Percentiles rank a stretch among this genome's conserved stretches.
Conservation (phyloP, 2,113 vertebrate species). For the Amphiprion ocellaris region DNA sequence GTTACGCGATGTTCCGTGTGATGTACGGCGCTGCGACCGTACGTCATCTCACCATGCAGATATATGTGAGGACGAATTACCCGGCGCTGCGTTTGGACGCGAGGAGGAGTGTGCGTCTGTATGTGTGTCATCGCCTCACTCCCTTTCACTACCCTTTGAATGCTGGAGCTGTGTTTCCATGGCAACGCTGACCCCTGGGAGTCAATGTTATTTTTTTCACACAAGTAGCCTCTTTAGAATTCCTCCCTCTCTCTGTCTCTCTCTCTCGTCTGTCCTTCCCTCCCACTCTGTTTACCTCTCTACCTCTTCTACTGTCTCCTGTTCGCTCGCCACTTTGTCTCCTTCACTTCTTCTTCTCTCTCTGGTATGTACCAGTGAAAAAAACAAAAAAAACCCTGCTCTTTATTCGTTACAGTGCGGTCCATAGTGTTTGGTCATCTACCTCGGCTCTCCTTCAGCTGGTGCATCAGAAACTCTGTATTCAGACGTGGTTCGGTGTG, state of each 20-base stretch:
- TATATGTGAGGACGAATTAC: not conserved
- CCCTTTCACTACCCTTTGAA: constrained; percentile 83
- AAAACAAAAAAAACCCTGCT: not conserved
- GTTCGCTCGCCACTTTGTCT: constrained; percentile 29
- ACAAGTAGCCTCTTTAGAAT: constrained; percentile 80
- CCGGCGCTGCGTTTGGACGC: not conserved
- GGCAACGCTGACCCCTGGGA: constrained; percentile 86
- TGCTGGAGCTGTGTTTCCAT: constrained; percentile 85
- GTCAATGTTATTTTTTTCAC: constrained; percentile 75
- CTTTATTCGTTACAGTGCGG: not conserved
- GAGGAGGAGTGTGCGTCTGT: constrained; percentile 23
- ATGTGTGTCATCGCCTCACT: constrained; percentile 67
- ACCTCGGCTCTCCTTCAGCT: constrained; percentile 17
- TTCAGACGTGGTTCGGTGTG: not conserved
- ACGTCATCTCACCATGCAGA: not conserved
- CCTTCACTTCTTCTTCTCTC: not conserved
- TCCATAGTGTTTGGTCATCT: not conserved
- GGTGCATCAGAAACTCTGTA: not conserved
- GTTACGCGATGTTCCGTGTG: too few species aligned
- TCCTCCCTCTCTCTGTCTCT: constrained; percentile 40
- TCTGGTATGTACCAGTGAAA: constrained; percentile 3
- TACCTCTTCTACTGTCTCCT: constrained; percentile 39
- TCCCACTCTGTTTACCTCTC: constrained; percentile 55
- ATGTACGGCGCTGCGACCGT: too few species aligned
- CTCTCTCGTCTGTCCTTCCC: constrained; percentile 33